phyloP scores from a whole-genome alignment of 1,140 invertebrate species.

The Carcinoscorpius rotundicauda region DNA sequence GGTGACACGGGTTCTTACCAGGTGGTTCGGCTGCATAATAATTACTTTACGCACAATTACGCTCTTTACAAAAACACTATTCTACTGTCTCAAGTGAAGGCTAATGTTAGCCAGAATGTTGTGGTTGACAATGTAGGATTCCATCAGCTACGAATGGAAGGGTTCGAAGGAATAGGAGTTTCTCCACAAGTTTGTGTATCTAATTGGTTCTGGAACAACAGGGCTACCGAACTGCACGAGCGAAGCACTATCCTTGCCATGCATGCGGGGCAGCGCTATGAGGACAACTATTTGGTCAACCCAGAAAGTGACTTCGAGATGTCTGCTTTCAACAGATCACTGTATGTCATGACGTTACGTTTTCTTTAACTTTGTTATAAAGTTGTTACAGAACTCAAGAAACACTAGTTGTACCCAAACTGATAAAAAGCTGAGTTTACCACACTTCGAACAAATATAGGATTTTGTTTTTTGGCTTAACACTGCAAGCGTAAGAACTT shows the following conservation, averaged over 20 bases:
- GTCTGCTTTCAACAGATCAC: constrained; percentile 78
- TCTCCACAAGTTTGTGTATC: constrained; percentile 79
- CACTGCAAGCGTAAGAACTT: too few relatives aligned
- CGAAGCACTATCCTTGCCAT: constrained; percentile 83
- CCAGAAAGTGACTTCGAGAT: constrained; percentile 95
- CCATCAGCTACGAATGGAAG: constrained; percentile 80
- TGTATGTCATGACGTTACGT: constrained; percentile 54
- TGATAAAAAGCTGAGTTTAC: too few relatives aligned
- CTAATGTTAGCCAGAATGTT: constrained; percentile 89
- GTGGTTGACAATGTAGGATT: constrained; percentile 77
- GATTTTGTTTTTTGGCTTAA: too few relatives aligned
- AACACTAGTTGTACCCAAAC: too few relatives aligned
- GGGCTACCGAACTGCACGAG: constrained; percentile 60
- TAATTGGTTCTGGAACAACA: constrained; percentile 85
- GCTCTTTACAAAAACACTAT: constrained; percentile 66
- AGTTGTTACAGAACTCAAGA: too few relatives aligned
- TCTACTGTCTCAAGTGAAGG: constrained; percentile 69
- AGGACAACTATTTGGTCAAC: constrained; percentile 93
- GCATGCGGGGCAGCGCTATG: constrained; percentile 84
- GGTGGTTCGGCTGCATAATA: constrained; percentile 74
- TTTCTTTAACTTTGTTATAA: constrained; percentile 49
- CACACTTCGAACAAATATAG: too few relatives aligned
- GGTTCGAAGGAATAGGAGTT: constrained; percentile 81
- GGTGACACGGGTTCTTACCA: constrained; percentile 81
- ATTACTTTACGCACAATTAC: constrained; percentile 73